Conservation (phyloP, 2,888 invertebrate species). For the Agonopterix arenella region DNA sequence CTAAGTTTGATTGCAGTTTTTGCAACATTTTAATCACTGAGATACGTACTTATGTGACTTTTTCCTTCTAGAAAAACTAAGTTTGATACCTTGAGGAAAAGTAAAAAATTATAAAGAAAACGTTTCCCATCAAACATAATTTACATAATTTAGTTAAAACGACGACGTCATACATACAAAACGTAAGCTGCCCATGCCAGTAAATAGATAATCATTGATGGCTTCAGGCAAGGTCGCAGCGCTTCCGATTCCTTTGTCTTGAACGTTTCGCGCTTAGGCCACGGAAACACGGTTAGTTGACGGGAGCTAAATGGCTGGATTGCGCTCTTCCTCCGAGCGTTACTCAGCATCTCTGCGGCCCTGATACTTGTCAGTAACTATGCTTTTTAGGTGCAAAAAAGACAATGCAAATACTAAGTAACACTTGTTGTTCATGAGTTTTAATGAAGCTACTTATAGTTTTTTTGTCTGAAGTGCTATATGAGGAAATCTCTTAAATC, state of each 20-base stretch:
- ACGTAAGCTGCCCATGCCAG: too few species aligned
- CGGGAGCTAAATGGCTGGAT: slow-evolving; percentile 62
- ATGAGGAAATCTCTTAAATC: background rate
- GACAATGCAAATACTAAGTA: slow-evolving; percentile 37
- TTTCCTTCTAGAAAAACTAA: too few species aligned
- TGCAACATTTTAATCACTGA: too few species aligned
- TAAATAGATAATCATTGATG: slow-evolving; percentile 18
- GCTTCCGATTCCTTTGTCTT: slow-evolving; percentile 64
- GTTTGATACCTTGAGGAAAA: too few species aligned
- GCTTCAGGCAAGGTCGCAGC: slow-evolving; percentile 43
- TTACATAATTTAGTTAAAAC: too few species aligned
- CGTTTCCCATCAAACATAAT: too few species aligned
- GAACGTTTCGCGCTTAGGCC: slow-evolving; percentile 46
- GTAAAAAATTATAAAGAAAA: too few species aligned
- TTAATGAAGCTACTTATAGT: slow-evolving; percentile 22
- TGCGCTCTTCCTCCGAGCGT: slow-evolving; percentile 46
- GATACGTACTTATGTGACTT: too few species aligned
- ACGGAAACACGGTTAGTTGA: slow-evolving; percentile 71
- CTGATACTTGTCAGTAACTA: slow-evolving; percentile 31
- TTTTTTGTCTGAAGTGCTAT: background rate
- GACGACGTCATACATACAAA: too few species aligned
- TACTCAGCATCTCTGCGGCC: slow-evolving; percentile 43
- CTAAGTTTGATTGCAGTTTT: too few species aligned
- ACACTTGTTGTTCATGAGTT: slow-evolving; percentile 29
- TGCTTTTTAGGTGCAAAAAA: slow-evolving; percentile 35